A percentile compares a stretch with the other conserved stretches of the same genome.
Evolutionary conservation across 1,140 invertebrate genomes (phyloP).

Genomic region (Ips nitidus): DNA sequence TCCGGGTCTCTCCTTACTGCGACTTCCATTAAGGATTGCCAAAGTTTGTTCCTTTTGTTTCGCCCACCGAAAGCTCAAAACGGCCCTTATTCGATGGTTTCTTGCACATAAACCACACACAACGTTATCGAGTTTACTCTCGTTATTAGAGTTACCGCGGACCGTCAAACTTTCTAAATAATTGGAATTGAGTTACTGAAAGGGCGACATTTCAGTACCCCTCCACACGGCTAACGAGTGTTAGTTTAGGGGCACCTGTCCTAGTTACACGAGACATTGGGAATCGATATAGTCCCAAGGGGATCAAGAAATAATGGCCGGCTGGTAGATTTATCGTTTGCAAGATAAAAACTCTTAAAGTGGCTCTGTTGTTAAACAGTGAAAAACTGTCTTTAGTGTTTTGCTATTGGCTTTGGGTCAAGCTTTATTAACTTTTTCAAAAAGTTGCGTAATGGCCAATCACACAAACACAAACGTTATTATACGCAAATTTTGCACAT

Average conservation of each 20-base stretch:
- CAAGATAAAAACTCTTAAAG: conserved; percentile 9
- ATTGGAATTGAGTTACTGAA: neutral
- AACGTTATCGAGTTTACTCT: conserved; percentile 6
- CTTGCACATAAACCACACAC: conserved; percentile 4
- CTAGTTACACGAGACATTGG: too few relatives aligned
- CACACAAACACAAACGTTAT: too few relatives aligned
- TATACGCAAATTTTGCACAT: too few relatives aligned
- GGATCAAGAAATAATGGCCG: conserved; percentile 7
- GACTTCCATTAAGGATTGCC: conserved; percentile 2
- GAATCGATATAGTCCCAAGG: neutral
- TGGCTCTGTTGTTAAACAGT: conserved; percentile 7
- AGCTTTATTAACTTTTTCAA: too few relatives aligned
- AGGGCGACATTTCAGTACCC: neutral
- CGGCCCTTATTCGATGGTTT: neutral
- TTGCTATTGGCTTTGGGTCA: neutral
- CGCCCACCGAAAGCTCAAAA: neutral
- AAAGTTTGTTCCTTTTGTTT: conserved; percentile 9
- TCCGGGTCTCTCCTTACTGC: neutral
- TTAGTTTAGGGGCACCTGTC: too few relatives aligned
- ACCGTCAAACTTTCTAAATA: neutral
- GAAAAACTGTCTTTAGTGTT: conserved; percentile 8
- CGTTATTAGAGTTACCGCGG: neutral
- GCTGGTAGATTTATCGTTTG: conserved; percentile 5
- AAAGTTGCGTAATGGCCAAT: too few relatives aligned
- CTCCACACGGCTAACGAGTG: neutral